These are phyloP conservation scores for Sorex maritimensis DNA, from an alignment of 2,797 vertebrate genomes.

Conservation along the genomic window DNA sequence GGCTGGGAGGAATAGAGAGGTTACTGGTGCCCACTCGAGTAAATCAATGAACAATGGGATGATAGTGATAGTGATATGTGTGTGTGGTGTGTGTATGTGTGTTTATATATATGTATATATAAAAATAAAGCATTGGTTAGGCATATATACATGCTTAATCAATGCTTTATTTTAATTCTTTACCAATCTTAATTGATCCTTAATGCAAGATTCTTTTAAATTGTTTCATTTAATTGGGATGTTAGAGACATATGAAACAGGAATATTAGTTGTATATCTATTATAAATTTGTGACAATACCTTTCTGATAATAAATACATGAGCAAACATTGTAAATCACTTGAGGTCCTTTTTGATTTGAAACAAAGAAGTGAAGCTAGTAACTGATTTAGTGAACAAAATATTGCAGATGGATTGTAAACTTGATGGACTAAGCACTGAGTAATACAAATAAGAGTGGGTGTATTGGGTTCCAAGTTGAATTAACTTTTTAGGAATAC, in stretches of 20 bases:
- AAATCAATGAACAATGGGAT: no score
- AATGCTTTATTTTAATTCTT: no score
- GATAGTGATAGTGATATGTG: no score
- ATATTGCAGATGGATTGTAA: not conserved
- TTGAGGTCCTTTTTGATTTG: not conserved
- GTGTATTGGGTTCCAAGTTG: not conserved
- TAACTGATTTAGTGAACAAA: not conserved
- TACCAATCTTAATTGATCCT: no score
- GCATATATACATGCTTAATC: no score
- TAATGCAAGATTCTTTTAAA: not conserved
- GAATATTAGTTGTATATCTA: not conserved
- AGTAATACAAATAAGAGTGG: not conserved
- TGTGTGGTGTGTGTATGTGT: no score
- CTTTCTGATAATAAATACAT: slow-evolving; percentile 2
- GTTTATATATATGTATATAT: no score
- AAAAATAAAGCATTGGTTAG: no score
- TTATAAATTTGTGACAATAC: not conserved
- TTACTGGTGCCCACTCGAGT: no score
- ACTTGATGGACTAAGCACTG: not conserved
- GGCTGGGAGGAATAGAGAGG: no score
- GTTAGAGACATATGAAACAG: not conserved
- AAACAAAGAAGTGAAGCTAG: not conserved
- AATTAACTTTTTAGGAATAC: not conserved
- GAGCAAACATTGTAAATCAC: not conserved
- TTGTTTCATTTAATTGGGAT: slow-evolving; percentile 26